Evolutionary conservation across 2,797 vertebrate genomes (phyloP).

Genomic region (Melanotaenia trifasciata): DNA sequence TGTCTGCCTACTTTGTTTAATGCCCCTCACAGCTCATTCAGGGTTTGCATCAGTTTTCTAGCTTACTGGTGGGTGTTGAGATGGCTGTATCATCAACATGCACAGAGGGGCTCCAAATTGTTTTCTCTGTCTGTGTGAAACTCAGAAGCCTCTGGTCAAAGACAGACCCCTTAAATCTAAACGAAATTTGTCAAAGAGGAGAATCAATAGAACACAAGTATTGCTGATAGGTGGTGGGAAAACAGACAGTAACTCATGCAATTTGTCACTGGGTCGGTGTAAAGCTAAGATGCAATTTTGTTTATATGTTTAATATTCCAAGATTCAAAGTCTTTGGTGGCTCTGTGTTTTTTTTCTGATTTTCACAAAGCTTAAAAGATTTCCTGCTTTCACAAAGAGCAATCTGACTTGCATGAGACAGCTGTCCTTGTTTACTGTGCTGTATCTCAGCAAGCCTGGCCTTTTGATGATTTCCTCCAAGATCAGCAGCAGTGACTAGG

Average conservation of each 20-base stretch:
- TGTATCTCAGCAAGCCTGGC: constrained; percentile 53
- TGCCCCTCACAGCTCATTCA: constrained; percentile 1
- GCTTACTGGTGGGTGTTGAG: constrained; percentile 34
- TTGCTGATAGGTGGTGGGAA: constrained; percentile 11
- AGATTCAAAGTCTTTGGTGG: too few relatives aligned
- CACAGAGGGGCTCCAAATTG: constrained; percentile 50
- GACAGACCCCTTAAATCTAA: constrained; percentile 31
- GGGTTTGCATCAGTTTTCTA: constrained; percentile 29
- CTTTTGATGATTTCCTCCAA: constrained; percentile 60
- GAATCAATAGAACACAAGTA: constrained; percentile 5
- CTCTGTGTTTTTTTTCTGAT: constrained; percentile 30
- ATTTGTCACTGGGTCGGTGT: constrained; percentile 14
- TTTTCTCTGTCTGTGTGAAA: constrained; percentile 53
- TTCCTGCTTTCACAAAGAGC: constrained; percentile 32
- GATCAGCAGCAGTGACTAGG: constrained; percentile 51
- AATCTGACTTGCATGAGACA: constrained; percentile 57
- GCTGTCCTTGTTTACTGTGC: constrained; percentile 59
- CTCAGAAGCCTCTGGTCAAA: constrained; percentile 53
- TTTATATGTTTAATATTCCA: not conserved
- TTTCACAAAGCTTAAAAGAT: constrained; percentile 41
- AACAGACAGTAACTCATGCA: constrained; percentile 21
- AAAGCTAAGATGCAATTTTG: not conserved
- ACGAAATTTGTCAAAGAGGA: constrained; percentile 34
- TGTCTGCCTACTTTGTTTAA: constrained; percentile 8
- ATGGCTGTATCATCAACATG: constrained; percentile 54